Evolutionary conservation across 2,888 invertebrate genomes (phyloP).

Genomic region (Leucophora obtusa): DNA sequence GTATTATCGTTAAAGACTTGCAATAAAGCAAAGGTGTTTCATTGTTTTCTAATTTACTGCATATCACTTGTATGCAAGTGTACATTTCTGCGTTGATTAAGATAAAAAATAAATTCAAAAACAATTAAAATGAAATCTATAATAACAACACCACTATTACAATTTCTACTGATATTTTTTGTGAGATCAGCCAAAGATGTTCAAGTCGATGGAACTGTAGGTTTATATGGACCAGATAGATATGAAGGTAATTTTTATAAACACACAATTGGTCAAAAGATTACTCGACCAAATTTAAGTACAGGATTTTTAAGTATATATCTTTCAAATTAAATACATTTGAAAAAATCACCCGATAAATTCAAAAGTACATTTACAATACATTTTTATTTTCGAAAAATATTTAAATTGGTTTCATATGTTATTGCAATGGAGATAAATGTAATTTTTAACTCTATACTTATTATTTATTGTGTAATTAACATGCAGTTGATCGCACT

Average conservation of each 20-base stretch:
- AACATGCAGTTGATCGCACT: too few species aligned
- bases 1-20: constrained; percentile 30
- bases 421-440: too few species aligned
- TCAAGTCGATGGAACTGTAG: constrained; percentile 58
- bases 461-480: too few species aligned
- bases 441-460: too few species aligned
- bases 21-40: constrained; percentile 38
- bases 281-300: too few species aligned
- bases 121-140: constrained; percentile 47
- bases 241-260: constrained; percentile 62
- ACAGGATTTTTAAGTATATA: too few species aligned
- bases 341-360: too few species aligned
- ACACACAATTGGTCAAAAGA: too few species aligned
- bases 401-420: too few species aligned
- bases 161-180: constrained; percentile 47
- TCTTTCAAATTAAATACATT: too few species aligned
- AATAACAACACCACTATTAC: constrained; percentile 36
- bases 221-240: constrained; percentile 66
- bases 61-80: constrained; percentile 33
- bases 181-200: constrained; percentile 18
- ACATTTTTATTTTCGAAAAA: too few species aligned
- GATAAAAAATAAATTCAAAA: neutral
- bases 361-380: too few species aligned
- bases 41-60: constrained; percentile 15
- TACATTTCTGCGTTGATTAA: constrained; percentile 2